Percentiles rank a stretch among this genome's conserved stretches.
Evolutionary conservation across 1,140 invertebrate species (phyloP).

Genomic region (Anastrepha ludens): DNA sequence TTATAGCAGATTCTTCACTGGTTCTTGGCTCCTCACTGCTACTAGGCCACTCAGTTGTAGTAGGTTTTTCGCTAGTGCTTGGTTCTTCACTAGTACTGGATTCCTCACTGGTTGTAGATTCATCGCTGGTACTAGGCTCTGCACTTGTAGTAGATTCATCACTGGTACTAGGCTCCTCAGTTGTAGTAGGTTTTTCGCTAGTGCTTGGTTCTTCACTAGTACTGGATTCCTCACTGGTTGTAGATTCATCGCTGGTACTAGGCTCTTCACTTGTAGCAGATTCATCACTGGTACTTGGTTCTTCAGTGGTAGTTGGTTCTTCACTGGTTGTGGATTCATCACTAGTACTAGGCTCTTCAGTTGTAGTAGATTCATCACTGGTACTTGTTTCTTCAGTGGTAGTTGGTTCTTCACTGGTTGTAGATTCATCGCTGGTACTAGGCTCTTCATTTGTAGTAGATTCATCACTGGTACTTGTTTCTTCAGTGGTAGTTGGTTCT

Average conservation of each 20-base stretch:
- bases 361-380: slow-evolving; percentile 26
- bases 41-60: neutral
- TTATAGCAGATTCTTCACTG: neutral
- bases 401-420: neutral
- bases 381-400: neutral
- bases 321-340: neutral
- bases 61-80: neutral
- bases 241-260: slow-evolving; percentile 25
- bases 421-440: neutral
- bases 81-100: neutral
- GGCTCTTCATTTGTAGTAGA: neutral
- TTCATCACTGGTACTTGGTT: neutral
- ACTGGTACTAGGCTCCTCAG: neutral
- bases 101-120: slow-evolving; percentile 29
- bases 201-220: slow-evolving; percentile 36
- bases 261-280: neutral
- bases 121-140: neutral
- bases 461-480: neutral
- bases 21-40: slow-evolving; percentile 8
- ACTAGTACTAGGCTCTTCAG: neutral
- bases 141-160: slow-evolving; percentile 30
- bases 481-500: neutral
- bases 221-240: slow-evolving; percentile 20
- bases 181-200: slow-evolving; percentile 7
- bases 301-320: neutral